Conservation (phyloP, 2,888 invertebrate species). For the Drosophila lacicola region DNA sequence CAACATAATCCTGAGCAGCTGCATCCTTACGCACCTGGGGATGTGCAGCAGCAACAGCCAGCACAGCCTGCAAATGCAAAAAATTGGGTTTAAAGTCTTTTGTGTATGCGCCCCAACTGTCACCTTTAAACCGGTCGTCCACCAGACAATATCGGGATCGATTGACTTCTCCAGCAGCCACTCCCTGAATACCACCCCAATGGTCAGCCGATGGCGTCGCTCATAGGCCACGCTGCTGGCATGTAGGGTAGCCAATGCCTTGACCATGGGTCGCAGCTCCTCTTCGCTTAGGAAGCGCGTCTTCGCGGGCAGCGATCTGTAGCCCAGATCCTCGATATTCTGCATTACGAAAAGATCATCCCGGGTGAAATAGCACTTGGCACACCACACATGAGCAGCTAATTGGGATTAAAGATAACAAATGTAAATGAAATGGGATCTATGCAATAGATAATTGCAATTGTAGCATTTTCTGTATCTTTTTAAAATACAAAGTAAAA, state of each 20-base stretch:
- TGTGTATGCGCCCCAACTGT: neutral
- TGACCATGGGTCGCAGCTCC: conserved; percentile 81
- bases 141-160: conserved; percentile 68
- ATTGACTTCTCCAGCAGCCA: conserved; percentile 72
- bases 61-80: conserved; percentile 51
- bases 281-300: conserved; percentile 69
- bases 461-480: too few species aligned
- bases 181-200: conserved; percentile 65
- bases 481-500: too few species aligned
- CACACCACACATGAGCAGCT: conserved; percentile 77
- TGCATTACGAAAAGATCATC: conserved; percentile 84
- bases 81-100: too few species aligned
- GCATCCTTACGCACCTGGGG: conserved; percentile 45
- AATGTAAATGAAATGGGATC: neutral
- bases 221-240: conserved; percentile 84
- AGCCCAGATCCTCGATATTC: conserved; percentile 81
- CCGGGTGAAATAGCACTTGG: conserved; percentile 82
- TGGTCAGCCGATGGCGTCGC: conserved; percentile 60
- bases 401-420: neutral
- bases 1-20: conserved; percentile 69
- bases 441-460: too few species aligned
- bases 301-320: conserved; percentile 49
- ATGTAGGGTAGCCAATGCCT: conserved; percentile 83
- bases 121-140: conserved; percentile 73
- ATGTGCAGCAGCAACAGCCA: conserved; percentile 67